phyloP scores from a whole-genome alignment of 1,140 invertebrate genomes.

The Atopsyche davidsoni region DNA sequence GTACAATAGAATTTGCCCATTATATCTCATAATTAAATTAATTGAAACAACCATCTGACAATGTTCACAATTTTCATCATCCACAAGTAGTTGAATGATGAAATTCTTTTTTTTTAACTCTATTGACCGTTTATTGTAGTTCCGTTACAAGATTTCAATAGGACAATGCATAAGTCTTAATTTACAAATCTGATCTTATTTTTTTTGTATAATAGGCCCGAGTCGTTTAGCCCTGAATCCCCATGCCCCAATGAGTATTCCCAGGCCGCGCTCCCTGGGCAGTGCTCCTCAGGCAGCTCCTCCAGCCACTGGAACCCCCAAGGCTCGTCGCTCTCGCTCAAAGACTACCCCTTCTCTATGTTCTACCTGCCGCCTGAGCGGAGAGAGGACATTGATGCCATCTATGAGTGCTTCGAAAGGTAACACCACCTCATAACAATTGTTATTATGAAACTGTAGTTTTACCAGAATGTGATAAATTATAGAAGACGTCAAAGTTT shows the following conservation, averaged over 20 bases:
- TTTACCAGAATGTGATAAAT: too few relatives aligned
- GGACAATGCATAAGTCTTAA: background rate
- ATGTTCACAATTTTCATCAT: too few relatives aligned
- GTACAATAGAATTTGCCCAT: too few relatives aligned
- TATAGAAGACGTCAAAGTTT: too few relatives aligned
- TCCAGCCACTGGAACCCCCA: slow-evolving; percentile 66
- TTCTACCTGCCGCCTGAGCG: slow-evolving; percentile 61
- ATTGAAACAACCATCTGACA: too few relatives aligned
- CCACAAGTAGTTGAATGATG: too few relatives aligned
- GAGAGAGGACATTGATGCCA: slow-evolving; percentile 49
- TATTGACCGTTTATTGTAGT: background rate
- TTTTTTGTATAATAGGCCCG: slow-evolving; percentile 34
- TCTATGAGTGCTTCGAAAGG: slow-evolving; percentile 53
- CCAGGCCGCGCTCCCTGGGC: slow-evolving; percentile 45
- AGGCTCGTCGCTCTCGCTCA: slow-evolving; percentile 66
- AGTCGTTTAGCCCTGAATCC: slow-evolving; percentile 63
- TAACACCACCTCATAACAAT: too few relatives aligned
- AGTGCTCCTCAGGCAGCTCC: slow-evolving; percentile 33
- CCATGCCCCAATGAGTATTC: slow-evolving; percentile 79
- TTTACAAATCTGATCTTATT: background rate
- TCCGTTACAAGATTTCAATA: slow-evolving; percentile 2
- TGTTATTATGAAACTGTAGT: too few relatives aligned
- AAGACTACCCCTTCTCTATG: slow-evolving; percentile 79
- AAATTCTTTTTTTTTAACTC: too few relatives aligned
- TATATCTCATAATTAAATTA: too few relatives aligned